Percentiles rank a stretch among this genome's conserved stretches.
Conservation (phyloP, 2,113 vertebrate genomes). For the Anolis sagrei region DNA sequence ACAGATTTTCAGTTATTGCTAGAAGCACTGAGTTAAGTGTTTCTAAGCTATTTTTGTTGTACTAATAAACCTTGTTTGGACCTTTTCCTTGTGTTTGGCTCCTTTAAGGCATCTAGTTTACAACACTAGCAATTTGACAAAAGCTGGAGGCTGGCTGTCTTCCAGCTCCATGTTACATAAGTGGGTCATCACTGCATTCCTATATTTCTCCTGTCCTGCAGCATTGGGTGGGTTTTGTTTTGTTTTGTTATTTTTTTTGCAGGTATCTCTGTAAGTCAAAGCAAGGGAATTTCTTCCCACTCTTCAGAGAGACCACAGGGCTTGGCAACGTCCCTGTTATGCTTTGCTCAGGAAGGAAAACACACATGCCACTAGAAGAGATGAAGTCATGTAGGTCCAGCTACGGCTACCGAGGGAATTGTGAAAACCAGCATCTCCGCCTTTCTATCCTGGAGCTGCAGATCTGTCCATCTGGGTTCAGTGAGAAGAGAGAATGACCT, state of each 20-base stretch:
- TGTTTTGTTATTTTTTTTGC: constrained; percentile 39
- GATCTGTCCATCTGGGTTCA: constrained; percentile 47
- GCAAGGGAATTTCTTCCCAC: constrained; percentile 73
- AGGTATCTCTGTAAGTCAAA: constrained; percentile 68
- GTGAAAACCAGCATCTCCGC: constrained; percentile 59
- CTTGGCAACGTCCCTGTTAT: constrained; percentile 72
- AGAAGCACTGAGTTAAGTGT: no score
- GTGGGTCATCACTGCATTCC: neutral
- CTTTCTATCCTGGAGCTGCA: constrained; percentile 29
- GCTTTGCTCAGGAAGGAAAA: constrained; percentile 70
- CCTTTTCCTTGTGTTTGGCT: no score
- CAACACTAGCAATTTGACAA: neutral
- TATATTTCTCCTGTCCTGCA: constrained; percentile 26
- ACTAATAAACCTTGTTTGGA: no score
- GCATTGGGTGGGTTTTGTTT: constrained; percentile 43
- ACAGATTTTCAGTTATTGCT: no score
- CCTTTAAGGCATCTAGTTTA: no score
- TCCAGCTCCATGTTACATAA: neutral
- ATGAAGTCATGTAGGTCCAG: constrained; percentile 75
- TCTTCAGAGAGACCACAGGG: constrained; percentile 75
- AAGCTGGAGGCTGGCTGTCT: neutral
- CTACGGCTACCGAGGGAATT: constrained; percentile 67
- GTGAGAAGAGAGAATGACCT: neutral
- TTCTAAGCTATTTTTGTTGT: no score
- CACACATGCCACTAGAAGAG: constrained; percentile 54